Base-by-base conservation (phyloP, 2,113 vertebrate genomes). In the Peromyscus maniculatus region DNA sequence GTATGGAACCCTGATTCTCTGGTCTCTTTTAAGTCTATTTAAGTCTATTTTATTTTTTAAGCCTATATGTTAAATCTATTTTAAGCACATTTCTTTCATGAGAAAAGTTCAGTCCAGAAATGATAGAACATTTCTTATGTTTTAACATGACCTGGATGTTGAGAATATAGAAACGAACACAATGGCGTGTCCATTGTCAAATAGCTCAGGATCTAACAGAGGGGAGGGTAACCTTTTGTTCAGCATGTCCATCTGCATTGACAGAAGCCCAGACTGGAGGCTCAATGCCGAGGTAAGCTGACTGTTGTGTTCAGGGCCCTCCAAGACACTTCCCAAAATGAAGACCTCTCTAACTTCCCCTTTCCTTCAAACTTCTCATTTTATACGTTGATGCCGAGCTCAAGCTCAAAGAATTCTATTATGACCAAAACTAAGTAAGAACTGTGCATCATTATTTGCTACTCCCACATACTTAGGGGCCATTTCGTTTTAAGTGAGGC, bases 331-430 rank as follows among this genome's bases (percentile, higher is more conserved):
- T 89, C 67, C 59, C 24, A 22, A 43, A 89, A 67, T 67, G 22
- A 92, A 67, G 62, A 83, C 55, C 21, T 36, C 72, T 77, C 74
- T 78, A 78, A 96, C 98, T 97, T 98, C 97, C 72, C 22, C 89
- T 97, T 97, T 89, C 22, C 64, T 83, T 82, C n/a, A 89, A 26
- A 95, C 93, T 97, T 98, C 94, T 90, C 92, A 55, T 95, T 97
- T 88, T 62, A 64, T 7, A n/a, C 8, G 43, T 21, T 87, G 39
- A 90, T 4, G 0, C 43, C 5, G 1, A 69, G 74, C 49, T 91
- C 21, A 28, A 84, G 71, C 84, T 91, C 69, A 95, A 83, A 91
- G 87, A 93, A 93, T 87, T 59, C 11, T 33, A 3, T 79, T 16
- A 64, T 57, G n/a, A 43, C 24, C 43, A 69, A 94, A 96, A 69